Percentiles rank a stretch among this genome's conserved stretches.
phyloP scores from a whole-genome alignment of 1,140 invertebrate genomes.

The Cyclargus thomasi region DNA sequence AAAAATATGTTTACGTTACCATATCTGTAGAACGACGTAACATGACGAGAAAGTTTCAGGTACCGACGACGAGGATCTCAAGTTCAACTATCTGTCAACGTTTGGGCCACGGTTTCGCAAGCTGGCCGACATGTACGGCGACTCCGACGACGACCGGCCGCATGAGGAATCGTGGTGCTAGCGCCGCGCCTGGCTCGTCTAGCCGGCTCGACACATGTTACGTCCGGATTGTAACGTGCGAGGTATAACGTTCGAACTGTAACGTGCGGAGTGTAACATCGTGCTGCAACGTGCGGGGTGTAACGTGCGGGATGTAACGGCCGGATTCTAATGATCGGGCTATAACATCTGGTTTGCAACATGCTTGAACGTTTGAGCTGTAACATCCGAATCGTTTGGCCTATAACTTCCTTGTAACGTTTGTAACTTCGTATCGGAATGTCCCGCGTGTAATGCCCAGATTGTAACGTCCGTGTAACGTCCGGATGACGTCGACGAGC shows the following conservation, averaged over 20 bases:
- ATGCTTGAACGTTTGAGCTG: too few relatives aligned
- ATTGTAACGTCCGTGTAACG: slow-evolving; percentile 10
- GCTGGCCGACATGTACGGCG: slow-evolving; percentile 97
- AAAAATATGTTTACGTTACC: too few relatives aligned
- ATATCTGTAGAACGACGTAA: background rate
- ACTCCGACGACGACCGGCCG: slow-evolving; percentile 87
- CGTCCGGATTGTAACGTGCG: slow-evolving; percentile 11
- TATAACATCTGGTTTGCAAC: too few relatives aligned
- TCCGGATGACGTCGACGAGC: slow-evolving; percentile 20
- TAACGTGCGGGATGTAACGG: too few relatives aligned
- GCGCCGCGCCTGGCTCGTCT: slow-evolving; percentile 67
- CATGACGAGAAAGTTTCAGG: slow-evolving; percentile 62
- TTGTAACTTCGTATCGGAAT: too few relatives aligned
- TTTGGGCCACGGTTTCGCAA: slow-evolving; percentile 98
- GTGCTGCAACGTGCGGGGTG: too few relatives aligned
- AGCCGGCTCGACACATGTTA: slow-evolving; percentile 33
- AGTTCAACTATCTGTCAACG: slow-evolving; percentile 97
- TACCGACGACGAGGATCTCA: slow-evolving; percentile 95
- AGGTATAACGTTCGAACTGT: background rate
- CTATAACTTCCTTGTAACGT: slow-evolving; percentile 11
- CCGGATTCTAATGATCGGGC: background rate
- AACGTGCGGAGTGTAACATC: too few relatives aligned
- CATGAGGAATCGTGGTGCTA: slow-evolving; percentile 88
- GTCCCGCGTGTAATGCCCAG: background rate
- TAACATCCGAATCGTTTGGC: background rate